phyloP scores from a whole-genome alignment of 2,888 invertebrate species.

The Seira musarum region DNA sequence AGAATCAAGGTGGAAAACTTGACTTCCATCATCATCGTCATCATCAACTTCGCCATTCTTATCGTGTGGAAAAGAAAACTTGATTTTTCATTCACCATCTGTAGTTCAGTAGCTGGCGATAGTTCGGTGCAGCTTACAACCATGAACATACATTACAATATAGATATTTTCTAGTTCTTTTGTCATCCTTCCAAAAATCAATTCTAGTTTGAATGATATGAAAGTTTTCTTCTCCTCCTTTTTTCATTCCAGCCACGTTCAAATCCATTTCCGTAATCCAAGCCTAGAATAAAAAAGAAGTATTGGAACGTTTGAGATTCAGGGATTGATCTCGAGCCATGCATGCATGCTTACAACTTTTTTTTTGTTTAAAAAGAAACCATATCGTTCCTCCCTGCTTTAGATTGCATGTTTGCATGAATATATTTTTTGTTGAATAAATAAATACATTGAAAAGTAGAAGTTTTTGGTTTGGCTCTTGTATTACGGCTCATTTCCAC shows the following conservation, averaged over 20 bases:
- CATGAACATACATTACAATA: no score
- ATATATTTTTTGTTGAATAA: background rate
- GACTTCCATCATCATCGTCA: background rate
- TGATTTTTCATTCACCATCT: background rate
- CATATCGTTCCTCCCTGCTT: background rate
- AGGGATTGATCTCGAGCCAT: no score
- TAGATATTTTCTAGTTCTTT: no score
- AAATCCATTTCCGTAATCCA: constrained; percentile 60
- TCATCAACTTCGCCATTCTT: background rate
- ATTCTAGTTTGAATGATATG: no score
- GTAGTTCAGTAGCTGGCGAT: background rate
- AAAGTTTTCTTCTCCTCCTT: no score
- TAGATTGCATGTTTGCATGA: constrained; percentile 1
- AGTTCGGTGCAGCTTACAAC: background rate
- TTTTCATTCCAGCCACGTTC: constrained; percentile 58
- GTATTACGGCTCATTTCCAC: constrained; percentile 54
- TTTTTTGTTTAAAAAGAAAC: no score
- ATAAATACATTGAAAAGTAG: background rate
- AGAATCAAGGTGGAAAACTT: background rate
- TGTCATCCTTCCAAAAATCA: background rate
- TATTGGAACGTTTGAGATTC: no score
- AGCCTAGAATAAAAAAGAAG: constrained; percentile 34
- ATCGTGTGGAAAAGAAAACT: background rate
- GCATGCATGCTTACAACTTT: no score
- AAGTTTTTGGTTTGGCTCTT: constrained; percentile 4